phyloP scores from a whole-genome alignment of 2,888 invertebrate genomes.

The Lasioglossum figueresi region DNA sequence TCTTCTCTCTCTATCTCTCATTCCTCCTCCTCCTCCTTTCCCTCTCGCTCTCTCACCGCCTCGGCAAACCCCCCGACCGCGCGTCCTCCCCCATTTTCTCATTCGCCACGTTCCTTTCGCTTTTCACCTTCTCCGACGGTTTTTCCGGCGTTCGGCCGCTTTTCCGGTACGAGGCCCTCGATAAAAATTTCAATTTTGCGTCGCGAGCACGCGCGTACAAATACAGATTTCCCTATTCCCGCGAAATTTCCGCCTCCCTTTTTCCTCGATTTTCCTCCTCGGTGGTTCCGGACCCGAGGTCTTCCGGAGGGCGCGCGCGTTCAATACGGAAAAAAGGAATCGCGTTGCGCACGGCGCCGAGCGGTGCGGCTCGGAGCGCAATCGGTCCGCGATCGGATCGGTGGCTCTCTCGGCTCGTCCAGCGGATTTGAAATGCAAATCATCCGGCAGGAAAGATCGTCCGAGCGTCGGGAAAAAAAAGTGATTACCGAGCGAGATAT shows the following conservation, averaged over 20 bases:
- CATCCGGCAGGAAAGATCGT: conserved; percentile 71
- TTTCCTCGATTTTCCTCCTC: not conserved
- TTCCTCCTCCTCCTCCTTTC: not conserved
- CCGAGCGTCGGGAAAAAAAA: conserved; percentile 44
- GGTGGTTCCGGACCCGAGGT: not conserved
- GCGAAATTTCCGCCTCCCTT: not conserved
- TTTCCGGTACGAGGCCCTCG: conserved; percentile 17
- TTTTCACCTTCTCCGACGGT: conserved; percentile 37
- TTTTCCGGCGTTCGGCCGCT: conserved; percentile 39
- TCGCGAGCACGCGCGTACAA: not conserved
- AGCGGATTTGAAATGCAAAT: conserved; percentile 78
- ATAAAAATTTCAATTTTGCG: conserved; percentile 56
- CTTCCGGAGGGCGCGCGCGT: not conserved
- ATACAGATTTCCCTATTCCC: not conserved
- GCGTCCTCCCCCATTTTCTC: conserved; percentile 10
- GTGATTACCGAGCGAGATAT: conserved; percentile 65
- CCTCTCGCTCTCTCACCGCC: not conserved
- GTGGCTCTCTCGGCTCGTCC: conserved; percentile 63
- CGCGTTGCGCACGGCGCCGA: not conserved
- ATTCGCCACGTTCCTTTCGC: conserved; percentile 23
- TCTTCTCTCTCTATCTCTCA: not conserved
- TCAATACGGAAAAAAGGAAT: not conserved
- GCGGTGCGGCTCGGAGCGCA: not conserved
- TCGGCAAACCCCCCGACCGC: not conserved
- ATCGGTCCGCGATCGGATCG: conserved; percentile 59